Evolutionary conservation across 2,888 invertebrate species (phyloP).

Genomic region (Dermolepida albohirtum): DNA sequence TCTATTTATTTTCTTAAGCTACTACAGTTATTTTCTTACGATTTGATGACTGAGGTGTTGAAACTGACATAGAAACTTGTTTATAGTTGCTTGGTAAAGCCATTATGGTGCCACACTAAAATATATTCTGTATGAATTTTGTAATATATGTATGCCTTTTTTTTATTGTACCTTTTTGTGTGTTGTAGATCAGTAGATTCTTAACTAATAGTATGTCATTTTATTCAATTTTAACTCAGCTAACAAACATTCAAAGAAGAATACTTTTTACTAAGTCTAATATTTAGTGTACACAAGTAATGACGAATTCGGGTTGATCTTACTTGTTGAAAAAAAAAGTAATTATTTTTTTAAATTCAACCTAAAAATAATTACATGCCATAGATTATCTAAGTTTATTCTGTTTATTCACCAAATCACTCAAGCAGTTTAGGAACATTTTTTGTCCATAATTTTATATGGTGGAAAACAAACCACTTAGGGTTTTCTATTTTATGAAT

Average conservation of each 20-base stretch:
- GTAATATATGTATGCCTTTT: no score
- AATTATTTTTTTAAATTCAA: no score
- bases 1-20: constrained; percentile 32
- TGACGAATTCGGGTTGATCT: no score
- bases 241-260: no score
- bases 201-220: neutral
- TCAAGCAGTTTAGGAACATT: neutral
- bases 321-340: neutral
- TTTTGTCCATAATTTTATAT: no score
- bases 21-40: constrained; percentile 69
- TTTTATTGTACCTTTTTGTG: no score
- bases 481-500: constrained; percentile 32
- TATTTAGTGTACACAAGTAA: no score
- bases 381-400: neutral
- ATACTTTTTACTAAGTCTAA: neutral
- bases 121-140: neutral
- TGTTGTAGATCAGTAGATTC: neutral
- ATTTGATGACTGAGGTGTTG: constrained; percentile 77
- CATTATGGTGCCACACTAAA: constrained; percentile 67
- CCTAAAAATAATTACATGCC: neutral
- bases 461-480: constrained; percentile 1
- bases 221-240: neutral
- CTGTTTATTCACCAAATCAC: neutral
- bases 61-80: constrained; percentile 82
- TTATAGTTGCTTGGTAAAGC: constrained; percentile 87